These are phyloP conservation scores for Aspidoscelis tigris DNA, from an alignment of 2,113 vertebrate species.

Conservation along the genomic window DNA sequence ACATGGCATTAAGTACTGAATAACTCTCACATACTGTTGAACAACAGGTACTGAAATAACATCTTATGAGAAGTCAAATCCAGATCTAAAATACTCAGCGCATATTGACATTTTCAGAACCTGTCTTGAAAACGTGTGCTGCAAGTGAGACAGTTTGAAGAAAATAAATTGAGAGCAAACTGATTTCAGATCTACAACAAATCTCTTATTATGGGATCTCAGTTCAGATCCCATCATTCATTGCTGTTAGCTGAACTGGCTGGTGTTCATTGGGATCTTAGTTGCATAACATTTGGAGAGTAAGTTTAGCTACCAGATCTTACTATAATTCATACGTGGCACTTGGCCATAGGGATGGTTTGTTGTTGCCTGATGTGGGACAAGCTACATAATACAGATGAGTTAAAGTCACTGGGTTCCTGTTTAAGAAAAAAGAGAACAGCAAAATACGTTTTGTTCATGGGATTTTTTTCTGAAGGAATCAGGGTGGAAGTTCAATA, in stretches of 20 bases:
- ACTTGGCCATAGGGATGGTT: too few relatives aligned
- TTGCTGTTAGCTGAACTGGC: too few relatives aligned
- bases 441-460: too few relatives aligned
- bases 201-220: too few relatives aligned
- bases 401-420: not conserved
- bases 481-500: too few relatives aligned
- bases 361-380: too few relatives aligned
- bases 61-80: not conserved
- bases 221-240: too few relatives aligned
- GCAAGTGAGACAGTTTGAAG: not conserved
- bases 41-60: not conserved
- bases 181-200: not conserved
- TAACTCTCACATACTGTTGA: not conserved
- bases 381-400: not conserved
- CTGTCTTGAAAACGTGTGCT: not conserved
- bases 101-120: not conserved
- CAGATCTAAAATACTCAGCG: not conserved
- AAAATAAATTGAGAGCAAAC: not conserved
- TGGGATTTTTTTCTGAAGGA: too few relatives aligned
- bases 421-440: not conserved
- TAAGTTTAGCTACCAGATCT: not conserved
- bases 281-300: too few relatives aligned
- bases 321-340: not conserved
- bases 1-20: too few relatives aligned
- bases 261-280: too few relatives aligned